phyloP scores from a whole-genome alignment of 2,888 invertebrate species.

The Volucella inflata region DNA sequence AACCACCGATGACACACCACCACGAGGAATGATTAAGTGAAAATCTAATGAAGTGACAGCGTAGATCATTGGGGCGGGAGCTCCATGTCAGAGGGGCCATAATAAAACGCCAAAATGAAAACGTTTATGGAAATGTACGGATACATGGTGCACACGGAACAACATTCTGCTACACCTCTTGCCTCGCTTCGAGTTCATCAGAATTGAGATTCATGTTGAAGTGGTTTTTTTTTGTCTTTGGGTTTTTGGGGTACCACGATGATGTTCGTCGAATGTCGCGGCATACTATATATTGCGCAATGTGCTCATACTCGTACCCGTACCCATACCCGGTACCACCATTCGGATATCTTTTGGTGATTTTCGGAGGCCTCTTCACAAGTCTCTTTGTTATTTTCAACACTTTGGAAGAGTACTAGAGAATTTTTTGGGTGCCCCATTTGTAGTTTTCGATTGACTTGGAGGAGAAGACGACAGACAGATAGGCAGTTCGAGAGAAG shows the following conservation, averaged over 20 bases:
- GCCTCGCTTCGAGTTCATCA: not conserved
- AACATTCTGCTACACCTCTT: constrained; percentile 27
- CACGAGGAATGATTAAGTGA: constrained; percentile 68
- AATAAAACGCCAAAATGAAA: constrained; percentile 60
- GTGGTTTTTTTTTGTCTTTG: constrained; percentile 52
- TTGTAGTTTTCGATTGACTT: constrained; percentile 25
- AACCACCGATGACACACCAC: constrained; percentile 44
- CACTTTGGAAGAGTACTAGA: constrained; percentile 57
- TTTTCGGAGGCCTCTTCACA: constrained; percentile 50
- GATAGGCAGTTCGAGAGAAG: constrained; percentile 58
- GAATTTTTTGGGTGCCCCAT: constrained; percentile 21
- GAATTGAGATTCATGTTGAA: constrained; percentile 64
- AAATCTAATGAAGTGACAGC: constrained; percentile 63
- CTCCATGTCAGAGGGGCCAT: not conserved
- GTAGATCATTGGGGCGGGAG: constrained; percentile 39
- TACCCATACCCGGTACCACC: not conserved
- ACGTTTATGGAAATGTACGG: constrained; percentile 40
- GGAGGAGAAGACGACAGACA: constrained; percentile 38
- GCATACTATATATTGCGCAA: constrained; percentile 51
- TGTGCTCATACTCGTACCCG: not conserved
- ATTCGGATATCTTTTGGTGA: not conserved
- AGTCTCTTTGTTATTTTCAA: constrained; percentile 63
- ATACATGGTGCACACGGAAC: constrained; percentile 14
- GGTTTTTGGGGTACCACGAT: no score
- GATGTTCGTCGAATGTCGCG: not conserved